phyloP scores from a whole-genome alignment of 2,113 vertebrate species.

The Lynx canadensis region DNA sequence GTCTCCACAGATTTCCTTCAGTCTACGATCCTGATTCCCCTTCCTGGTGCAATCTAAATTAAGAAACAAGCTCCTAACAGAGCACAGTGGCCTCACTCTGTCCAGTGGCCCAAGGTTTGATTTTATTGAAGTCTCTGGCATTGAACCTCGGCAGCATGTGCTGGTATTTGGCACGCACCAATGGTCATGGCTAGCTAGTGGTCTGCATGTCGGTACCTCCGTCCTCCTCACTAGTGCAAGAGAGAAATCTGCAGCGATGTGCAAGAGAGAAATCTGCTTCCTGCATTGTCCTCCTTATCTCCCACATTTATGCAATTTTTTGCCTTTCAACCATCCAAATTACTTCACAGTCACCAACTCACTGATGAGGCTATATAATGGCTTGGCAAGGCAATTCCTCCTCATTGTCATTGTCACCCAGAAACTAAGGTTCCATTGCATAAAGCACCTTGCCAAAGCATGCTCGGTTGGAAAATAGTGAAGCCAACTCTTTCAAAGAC shows the following conservation, averaged over 20 bases:
- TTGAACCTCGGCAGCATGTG: rapidly evolving
- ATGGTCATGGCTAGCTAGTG: too few relatives aligned
- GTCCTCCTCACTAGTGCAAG: background rate
- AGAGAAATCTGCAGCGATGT: background rate
- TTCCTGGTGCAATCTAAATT: background rate
- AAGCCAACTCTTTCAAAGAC: background rate
- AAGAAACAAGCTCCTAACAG: background rate
- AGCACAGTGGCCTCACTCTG: background rate
- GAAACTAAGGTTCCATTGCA: background rate
- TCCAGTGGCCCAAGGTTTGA: too few relatives aligned
- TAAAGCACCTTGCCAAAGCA: background rate
- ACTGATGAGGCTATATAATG: background rate
- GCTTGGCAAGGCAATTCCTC: background rate
- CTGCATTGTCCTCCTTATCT: background rate
- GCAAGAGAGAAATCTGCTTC: background rate
- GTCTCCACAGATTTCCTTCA: background rate
- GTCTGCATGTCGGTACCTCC: background rate
- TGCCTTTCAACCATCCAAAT: background rate
- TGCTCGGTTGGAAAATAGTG: background rate
- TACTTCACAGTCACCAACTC: background rate
- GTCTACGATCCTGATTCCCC: background rate
- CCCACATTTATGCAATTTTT: background rate
- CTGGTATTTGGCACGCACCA: background rate
- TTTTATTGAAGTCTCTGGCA: background rate
- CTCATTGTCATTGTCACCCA: background rate